A percentile compares a stretch with the other conserved stretches of the same genome.
Evolutionary conservation across 1,140 invertebrate species (phyloP).

Genomic region (Drosophila pruinosa): DNA sequence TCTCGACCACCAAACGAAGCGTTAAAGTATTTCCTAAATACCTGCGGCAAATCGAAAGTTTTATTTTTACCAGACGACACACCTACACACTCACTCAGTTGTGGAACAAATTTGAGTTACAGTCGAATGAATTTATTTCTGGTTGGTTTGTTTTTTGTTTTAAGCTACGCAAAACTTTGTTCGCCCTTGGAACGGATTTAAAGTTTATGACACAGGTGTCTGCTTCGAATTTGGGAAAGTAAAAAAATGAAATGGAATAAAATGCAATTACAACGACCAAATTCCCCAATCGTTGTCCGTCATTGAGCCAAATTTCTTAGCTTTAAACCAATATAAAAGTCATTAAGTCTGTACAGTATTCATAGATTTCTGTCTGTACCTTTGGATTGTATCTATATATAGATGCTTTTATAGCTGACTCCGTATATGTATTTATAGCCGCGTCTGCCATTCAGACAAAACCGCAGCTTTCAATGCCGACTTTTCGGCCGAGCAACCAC

Average conservation of each 20-base stretch:
- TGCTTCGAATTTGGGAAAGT: conserved; percentile 53
- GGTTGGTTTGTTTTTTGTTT: conserved; percentile 47
- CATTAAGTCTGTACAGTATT: background rate
- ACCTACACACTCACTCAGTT: background rate
- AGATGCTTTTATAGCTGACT: background rate
- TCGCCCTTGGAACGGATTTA: conserved; percentile 50
- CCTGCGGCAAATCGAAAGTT: conserved; percentile 63
- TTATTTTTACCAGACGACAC: conserved; percentile 29
- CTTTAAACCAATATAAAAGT: background rate
- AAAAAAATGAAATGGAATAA: conserved; percentile 13
- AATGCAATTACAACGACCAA: background rate
- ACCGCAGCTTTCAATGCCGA: conserved; percentile 56
- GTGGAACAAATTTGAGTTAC: conserved; percentile 49
- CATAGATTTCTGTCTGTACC: background rate
- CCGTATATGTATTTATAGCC: too few species aligned
- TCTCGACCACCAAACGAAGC: background rate
- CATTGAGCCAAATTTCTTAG: background rate
- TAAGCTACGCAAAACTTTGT: conserved; percentile 52
- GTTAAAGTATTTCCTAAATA: conserved; percentile 53
- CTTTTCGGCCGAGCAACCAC: conserved; percentile 64
- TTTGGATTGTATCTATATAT: background rate
- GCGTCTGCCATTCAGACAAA: conserved; percentile 6
- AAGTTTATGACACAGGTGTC: conserved; percentile 76
- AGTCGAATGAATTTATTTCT: conserved; percentile 73
- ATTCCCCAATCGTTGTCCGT: background rate